Percentiles rank a stretch among this genome's conserved stretches.
Evolutionary conservation across 1,140 invertebrate genomes (phyloP).

Genomic region (Trinorchestia longiramus): DNA sequence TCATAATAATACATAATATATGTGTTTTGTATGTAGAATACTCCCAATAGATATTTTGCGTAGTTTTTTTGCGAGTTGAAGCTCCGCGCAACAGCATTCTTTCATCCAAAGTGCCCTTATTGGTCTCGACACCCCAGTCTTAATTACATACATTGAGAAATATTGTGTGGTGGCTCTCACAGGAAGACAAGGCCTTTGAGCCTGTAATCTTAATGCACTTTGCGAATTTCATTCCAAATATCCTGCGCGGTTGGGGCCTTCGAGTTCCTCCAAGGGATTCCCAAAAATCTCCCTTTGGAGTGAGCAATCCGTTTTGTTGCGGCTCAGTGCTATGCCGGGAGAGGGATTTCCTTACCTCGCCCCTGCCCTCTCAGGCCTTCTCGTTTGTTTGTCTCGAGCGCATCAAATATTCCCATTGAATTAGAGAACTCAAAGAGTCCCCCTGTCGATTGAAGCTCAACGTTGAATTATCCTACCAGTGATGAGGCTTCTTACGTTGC

Average conservation of each 20-base stretch:
- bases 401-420: slow-evolving; percentile 54
- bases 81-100: too few species aligned
- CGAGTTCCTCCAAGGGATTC: background rate
- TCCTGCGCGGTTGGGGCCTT: background rate
- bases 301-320: slow-evolving; percentile 17
- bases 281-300: slow-evolving; percentile 26
- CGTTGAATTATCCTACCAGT: slow-evolving; percentile 5
- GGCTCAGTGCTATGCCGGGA: background rate
- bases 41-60: too few species aligned
- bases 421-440: slow-evolving; percentile 52
- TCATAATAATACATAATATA: too few species aligned
- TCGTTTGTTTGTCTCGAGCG: slow-evolving; percentile 24
- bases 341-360: background rate
- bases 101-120: background rate
- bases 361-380: background rate
- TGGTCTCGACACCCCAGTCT: too few species aligned
- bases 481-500: slow-evolving; percentile 45
- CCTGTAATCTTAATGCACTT: slow-evolving; percentile 43
- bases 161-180: background rate
- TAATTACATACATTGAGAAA: background rate
- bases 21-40: too few species aligned
- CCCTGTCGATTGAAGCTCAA: slow-evolving; percentile 21
- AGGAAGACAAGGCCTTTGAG: background rate
- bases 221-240: slow-evolving; percentile 36
- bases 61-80: background rate